Evolutionary conservation across 1,140 invertebrate genomes (phyloP), one percentile per base, ranked within the genome.

Genomic region (Megalonaias nervosa): DNA sequence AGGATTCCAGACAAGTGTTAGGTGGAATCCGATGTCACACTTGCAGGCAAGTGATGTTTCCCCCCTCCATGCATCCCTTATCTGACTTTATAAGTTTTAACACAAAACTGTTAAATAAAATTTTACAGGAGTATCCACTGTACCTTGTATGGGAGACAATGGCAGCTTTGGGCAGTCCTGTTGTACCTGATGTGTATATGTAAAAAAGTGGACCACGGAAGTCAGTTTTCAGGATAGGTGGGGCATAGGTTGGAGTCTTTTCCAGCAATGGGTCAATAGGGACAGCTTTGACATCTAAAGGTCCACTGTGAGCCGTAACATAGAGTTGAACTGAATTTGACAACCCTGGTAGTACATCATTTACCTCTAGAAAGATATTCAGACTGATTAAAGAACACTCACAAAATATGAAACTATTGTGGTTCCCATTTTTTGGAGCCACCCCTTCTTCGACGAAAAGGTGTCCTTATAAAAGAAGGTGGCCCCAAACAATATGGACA

Each of bases 101-200:
- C 12, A n/a, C 68, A 48, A 38, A 70, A 38, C 17, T 26, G n/a
- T 17, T 48, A 48, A 55, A 21, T 64, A n/a, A 21, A 19, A 55
- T 57, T 55, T 48, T n/a, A n/a, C 59, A 26, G n/a, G 26, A n/a
- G 58, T 59, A 23, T 31, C 55, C 5, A 55, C 56, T 57, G 0
- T 73, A 91, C 89, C 89, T 88, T n/a, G 83, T 85, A 77, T 91
- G 88, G 14, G 94, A 94, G 76, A 97, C 95, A 74, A 96, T 93
- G 31, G 96, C 96, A 65, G 96, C 96, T 91, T 98, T 98, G 0
- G 97, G 97, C 87, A 97, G 92, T 48, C 97, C 97, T 48, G 97
- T 98, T 31, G 97, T 98, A 16, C 96, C 97, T 64, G 96, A 97
- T 1, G 97, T 98, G 90, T 96, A 98, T 84, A 97, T 96, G 85